Evolutionary conservation across 2,888 invertebrate genomes (phyloP).

Genomic region (Cryptops parisi): DNA sequence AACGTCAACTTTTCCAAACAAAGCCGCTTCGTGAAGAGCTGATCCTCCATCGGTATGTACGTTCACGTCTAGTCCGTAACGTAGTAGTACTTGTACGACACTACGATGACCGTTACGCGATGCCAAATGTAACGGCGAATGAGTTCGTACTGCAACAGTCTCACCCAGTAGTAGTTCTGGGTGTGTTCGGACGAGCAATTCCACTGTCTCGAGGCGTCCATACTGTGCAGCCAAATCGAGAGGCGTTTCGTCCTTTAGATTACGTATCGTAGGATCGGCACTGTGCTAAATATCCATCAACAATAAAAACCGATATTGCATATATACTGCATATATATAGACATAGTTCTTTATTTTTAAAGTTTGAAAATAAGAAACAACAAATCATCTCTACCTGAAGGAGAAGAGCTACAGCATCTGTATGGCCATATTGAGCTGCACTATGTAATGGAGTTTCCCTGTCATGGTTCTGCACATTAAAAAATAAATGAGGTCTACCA

Average conservation of each 20-base stretch:
- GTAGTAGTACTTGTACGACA: conserved; percentile 66
- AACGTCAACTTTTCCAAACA: conserved; percentile 78
- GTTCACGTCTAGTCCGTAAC: conserved; percentile 77
- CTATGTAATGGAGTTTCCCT: conserved; percentile 86
- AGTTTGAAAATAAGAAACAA: background rate
- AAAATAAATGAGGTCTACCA: too few relatives aligned
- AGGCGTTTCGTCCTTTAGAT: conserved; percentile 76
- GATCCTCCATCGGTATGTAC: conserved; percentile 71
- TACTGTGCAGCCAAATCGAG: conserved; percentile 83
- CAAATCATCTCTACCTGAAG: conserved; percentile 36
- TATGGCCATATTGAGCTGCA: conserved; percentile 85
- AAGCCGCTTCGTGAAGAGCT: conserved; percentile 83
- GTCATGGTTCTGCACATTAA: conserved; percentile 43
- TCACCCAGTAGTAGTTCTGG: conserved; percentile 53
- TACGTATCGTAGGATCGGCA: conserved; percentile 76
- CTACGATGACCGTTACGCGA: conserved; percentile 60
- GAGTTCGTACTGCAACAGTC: conserved; percentile 33
- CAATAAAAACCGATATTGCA: background rate
- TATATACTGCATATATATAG: background rate
- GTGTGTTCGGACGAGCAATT: conserved; percentile 65
- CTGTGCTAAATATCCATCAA: conserved; percentile 40
- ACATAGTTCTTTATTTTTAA: background rate
- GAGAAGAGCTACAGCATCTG: conserved; percentile 64
- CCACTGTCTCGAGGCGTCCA: conserved; percentile 56
- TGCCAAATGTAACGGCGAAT: conserved; percentile 83